These are phyloP conservation scores for Torymus auratus DNA, from an alignment of 2,888 invertebrate species.

Conservation along the genomic window DNA sequence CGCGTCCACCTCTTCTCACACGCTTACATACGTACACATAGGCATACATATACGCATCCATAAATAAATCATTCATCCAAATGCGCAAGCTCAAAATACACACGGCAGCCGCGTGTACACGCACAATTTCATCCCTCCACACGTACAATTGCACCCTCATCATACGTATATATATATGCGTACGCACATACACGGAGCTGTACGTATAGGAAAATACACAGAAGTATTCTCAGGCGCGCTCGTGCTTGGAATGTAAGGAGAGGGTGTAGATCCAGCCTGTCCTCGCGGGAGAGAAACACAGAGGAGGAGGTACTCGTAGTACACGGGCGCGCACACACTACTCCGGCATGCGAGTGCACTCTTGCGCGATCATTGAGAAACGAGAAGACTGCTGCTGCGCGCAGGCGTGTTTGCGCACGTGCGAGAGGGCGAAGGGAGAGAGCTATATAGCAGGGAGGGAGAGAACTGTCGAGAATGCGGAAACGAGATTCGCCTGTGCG, in stretches of 20 bases:
- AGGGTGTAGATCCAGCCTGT: neutral
- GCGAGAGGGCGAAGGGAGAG: neutral
- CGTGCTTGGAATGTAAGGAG: slow-evolving; percentile 54
- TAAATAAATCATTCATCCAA: slow-evolving; percentile 42
- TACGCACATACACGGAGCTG: slow-evolving; percentile 4
- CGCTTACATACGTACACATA: slow-evolving; percentile 10
- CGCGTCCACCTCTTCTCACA: neutral
- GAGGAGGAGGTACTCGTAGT: slow-evolving; percentile 36
- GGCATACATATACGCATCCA: slow-evolving; percentile 15
- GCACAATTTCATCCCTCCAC: neutral
- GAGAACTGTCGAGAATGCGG: neutral
- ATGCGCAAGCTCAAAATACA: slow-evolving; percentile 21
- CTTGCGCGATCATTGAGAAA: slow-evolving; percentile 62
- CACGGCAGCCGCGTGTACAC: neutral
- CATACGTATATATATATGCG: neutral
- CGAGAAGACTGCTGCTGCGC: slow-evolving; percentile 38
- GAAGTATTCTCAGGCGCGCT: slow-evolving; percentile 17
- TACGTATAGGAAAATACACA: slow-evolving; percentile 14
- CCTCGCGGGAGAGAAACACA: neutral
- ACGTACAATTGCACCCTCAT: slow-evolving; percentile 7
- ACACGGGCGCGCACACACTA: slow-evolving; percentile 45
- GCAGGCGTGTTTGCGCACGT: neutral
- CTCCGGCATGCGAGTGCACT: slow-evolving; percentile 58
- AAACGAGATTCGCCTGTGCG: neutral
- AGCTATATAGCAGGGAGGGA: no score